phyloP scores from a whole-genome alignment of 2,113 vertebrate species.

The Mastomys coucha region DNA sequence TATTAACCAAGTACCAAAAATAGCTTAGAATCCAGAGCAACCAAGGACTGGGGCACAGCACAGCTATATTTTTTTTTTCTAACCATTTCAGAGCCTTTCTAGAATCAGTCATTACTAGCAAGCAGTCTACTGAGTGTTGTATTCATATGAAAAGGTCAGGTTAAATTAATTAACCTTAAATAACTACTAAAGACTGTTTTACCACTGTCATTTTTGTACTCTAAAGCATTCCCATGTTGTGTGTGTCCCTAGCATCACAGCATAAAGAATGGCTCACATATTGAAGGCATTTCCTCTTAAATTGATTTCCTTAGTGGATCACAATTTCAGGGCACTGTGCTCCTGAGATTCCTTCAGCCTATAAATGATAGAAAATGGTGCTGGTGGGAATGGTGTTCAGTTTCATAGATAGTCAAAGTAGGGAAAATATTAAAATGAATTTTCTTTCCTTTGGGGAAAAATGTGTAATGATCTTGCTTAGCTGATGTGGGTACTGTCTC shows the following conservation, averaged over 20 bases:
- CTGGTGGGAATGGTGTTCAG: neutral
- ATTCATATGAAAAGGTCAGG: conserved; percentile 58
- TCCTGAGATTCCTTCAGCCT: neutral
- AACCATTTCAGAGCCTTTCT: conserved; percentile 56
- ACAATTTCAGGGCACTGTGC: conserved; percentile 46
- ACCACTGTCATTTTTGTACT: conserved; percentile 60
- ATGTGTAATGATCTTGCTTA: conserved; percentile 33
- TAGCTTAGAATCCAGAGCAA: conserved; percentile 78
- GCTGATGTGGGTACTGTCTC: neutral
- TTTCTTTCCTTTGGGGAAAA: neutral
- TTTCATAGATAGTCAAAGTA: neutral
- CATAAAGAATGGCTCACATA: conserved; percentile 23
- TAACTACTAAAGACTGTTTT: conserved; percentile 55
- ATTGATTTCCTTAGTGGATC: conserved; percentile 69
- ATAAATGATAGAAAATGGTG: neutral
- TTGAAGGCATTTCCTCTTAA: conserved; percentile 58
- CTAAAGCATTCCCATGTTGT: conserved; percentile 48
- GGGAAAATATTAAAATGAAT: neutral
- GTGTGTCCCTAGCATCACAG: neutral
- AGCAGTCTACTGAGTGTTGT: conserved; percentile 50
- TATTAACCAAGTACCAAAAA: conserved; percentile 80
- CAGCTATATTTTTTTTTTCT: conserved; percentile 65
- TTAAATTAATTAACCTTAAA: conserved; percentile 81
- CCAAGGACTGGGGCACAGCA: conserved; percentile 57
- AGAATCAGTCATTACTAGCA: conserved; percentile 74